These are phyloP conservation scores for Tympanuchus pallidicinctus DNA, from an alignment of 2,113 vertebrate species.

Conservation along the genomic window DNA sequence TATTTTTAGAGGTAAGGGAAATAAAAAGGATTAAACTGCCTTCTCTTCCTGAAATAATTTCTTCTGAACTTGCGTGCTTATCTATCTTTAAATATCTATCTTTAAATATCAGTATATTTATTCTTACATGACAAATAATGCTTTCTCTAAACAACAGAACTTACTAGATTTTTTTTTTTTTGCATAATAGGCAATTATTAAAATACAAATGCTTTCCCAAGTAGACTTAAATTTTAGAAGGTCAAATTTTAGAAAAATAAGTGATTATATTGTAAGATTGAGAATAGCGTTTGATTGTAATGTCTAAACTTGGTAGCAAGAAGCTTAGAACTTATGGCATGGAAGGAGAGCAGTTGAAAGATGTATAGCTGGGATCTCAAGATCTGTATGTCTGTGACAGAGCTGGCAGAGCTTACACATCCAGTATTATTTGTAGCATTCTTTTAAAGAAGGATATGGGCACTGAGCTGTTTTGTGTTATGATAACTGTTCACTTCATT, in stretches of 20 bases:
- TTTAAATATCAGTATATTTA: background rate
- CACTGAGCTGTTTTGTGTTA: background rate
- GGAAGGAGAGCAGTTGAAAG: background rate
- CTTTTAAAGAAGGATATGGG: background rate
- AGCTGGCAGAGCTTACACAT: background rate
- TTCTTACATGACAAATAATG: background rate
- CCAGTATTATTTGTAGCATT: background rate
- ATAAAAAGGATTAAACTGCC: background rate
- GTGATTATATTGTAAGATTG: background rate
- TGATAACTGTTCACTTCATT: background rate
- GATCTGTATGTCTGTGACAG: fast-evolving
- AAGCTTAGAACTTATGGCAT: background rate
- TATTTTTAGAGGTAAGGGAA: background rate
- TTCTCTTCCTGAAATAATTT: background rate
- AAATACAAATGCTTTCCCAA: background rate
- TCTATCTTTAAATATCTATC: background rate
- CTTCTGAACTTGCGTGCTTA: background rate
- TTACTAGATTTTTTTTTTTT: background rate
- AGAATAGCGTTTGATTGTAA: background rate
- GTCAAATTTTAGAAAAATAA: background rate
- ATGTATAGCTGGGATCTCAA: background rate
- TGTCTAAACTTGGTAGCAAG: background rate
- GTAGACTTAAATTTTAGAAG: background rate
- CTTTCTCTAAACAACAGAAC: background rate
- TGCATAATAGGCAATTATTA: background rate